Percentiles rank a stretch among this genome's conserved stretches.
phyloP scores from a whole-genome alignment of 2,888 invertebrate genomes.

The Cataglyphis rosenhaueri region DNA sequence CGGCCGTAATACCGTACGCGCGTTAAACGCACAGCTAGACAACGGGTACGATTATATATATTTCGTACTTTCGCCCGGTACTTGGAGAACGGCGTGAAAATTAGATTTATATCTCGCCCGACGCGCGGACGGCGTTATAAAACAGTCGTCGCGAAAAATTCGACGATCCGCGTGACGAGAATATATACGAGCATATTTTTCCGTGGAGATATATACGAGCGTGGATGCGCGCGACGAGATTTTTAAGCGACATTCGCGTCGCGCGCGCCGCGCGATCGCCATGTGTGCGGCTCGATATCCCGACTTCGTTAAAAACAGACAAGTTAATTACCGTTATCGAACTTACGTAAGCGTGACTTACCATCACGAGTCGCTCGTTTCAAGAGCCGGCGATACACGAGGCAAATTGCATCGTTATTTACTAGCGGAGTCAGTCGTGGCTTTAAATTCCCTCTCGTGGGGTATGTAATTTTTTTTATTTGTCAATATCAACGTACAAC shows the following conservation, averaged over 20 bases:
- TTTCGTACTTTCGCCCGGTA: conserved; percentile 37
- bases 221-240: conserved; percentile 19
- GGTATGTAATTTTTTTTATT: conserved; percentile 36
- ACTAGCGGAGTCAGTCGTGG: conserved; percentile 54
- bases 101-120: conserved; percentile 66
- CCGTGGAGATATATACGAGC: not conserved
- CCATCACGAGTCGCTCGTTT: not conserved
- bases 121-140: conserved; percentile 28
- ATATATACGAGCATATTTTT: conserved; percentile 31
- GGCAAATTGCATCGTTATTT: conserved; percentile 63
- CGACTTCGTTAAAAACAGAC: conserved; percentile 50
- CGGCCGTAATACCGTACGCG: not conserved
- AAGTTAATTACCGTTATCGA: conserved; percentile 70
- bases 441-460: conserved; percentile 46
- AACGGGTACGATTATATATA: conserved; percentile 10
- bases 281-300: conserved; percentile 29
- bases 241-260: conserved; percentile 24
- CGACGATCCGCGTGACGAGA: conserved; percentile 16
- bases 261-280: not conserved
- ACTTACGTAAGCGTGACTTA: conserved; percentile 55
- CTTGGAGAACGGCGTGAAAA: conserved; percentile 49
- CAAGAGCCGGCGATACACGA: not conserved
- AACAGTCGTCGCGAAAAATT: conserved; percentile 65
- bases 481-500: conserved; percentile 5
- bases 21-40: conserved; percentile 1